These are phyloP conservation scores for Calliopsis andreniformis DNA, from an alignment of 1,140 invertebrate genomes.

Conservation along the genomic window DNA sequence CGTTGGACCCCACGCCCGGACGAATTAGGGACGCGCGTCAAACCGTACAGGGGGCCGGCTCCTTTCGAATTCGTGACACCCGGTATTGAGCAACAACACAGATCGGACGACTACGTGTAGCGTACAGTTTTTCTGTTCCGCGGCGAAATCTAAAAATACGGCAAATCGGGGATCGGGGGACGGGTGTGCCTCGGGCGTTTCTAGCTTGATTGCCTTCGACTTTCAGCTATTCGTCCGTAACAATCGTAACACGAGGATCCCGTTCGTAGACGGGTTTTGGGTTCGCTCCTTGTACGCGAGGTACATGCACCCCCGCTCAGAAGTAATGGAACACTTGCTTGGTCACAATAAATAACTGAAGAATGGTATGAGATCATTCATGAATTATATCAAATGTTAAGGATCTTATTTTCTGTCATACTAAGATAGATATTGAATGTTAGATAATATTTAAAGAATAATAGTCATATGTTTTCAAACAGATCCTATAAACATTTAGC, in stretches of 20 bases:
- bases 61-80: constrained; percentile 64
- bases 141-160: constrained; percentile 24
- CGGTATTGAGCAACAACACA: constrained; percentile 52
- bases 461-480: no score
- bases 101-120: constrained; percentile 29
- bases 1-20: constrained; percentile 53
- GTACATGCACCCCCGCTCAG: no score
- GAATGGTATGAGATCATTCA: no score
- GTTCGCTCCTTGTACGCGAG: background rate
- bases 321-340: no score
- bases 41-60: constrained; percentile 57
- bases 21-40: constrained; percentile 72
- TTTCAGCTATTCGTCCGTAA: background rate
- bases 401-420: no score
- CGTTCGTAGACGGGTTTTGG: background rate
- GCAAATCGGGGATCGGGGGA: background rate
- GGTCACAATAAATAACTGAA: no score
- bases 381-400: no score
- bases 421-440: no score
- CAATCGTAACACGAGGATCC: background rate
- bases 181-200: background rate
- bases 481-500: no score
- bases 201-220: background rate
- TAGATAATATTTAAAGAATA: no score
- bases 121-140: constrained; percentile 30